phyloP scores from a whole-genome alignment of 2,888 invertebrate genomes.

The Himalopsyche kuldschensis region DNA sequence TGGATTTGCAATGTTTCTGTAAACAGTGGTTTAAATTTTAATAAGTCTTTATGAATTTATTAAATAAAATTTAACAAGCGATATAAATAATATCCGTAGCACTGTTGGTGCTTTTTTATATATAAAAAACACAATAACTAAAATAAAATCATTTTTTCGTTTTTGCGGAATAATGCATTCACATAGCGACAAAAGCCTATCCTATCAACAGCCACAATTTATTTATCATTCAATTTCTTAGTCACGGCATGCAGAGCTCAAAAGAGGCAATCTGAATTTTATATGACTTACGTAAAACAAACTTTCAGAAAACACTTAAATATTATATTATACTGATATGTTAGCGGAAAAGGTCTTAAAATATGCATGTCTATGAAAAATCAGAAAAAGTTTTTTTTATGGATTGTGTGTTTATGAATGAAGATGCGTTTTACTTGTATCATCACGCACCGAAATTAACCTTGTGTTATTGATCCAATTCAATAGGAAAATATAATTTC shows the following conservation, averaged over 20 bases:
- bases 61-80: neutral
- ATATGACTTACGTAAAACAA: neutral
- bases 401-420: neutral
- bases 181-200: neutral
- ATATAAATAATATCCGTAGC: no score
- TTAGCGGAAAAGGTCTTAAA: neutral
- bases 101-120: no score
- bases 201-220: constrained; percentile 7
- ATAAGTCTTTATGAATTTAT: neutral
- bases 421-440: neutral
- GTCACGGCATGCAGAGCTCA: constrained; percentile 18
- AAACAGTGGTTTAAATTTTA: neutral
- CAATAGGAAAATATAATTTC: no score
- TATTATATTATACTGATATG: neutral
- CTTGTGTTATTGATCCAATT: no score
- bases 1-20: neutral
- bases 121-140: no score
- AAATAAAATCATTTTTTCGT: no score
- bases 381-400: neutral
- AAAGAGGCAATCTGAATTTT: neutral
- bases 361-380: neutral
- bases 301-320: neutral
- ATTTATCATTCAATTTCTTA: constrained; percentile 4
- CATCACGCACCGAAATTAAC: neutral
- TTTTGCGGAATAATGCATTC: no score